Evolutionary conservation across 2,888 invertebrate species (phyloP).

Genomic region (Melinaea marsaeus): DNA sequence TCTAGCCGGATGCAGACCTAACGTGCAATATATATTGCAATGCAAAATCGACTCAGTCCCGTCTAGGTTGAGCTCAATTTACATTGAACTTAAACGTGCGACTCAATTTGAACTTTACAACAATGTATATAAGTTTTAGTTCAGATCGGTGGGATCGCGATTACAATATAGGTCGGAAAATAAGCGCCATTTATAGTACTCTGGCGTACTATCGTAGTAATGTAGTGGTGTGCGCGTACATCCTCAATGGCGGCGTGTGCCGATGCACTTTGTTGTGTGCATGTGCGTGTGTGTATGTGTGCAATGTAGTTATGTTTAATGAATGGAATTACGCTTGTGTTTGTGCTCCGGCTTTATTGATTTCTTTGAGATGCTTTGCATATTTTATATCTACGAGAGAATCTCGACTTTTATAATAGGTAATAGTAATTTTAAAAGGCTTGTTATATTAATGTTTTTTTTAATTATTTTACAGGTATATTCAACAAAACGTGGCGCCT

Average conservation of each 20-base stretch:
- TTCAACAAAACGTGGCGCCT: slow-evolving; percentile 25
- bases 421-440: background rate
- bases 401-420: slow-evolving; percentile 8
- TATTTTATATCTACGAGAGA: slow-evolving; percentile 27
- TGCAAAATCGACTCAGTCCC: slow-evolving; percentile 37
- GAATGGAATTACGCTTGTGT: slow-evolving; percentile 59
- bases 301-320: slow-evolving; percentile 51
- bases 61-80: slow-evolving; percentile 35
- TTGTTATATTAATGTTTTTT: slow-evolving; percentile 2
- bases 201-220: slow-evolving; percentile 70
- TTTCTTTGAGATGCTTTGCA: slow-evolving; percentile 41
- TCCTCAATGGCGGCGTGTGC: slow-evolving; percentile 39
- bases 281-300: slow-evolving; percentile 40
- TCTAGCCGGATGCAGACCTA: slow-evolving; percentile 35
- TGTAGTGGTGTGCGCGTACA: slow-evolving; percentile 46
- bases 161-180: slow-evolving; percentile 64
- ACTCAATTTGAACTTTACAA: slow-evolving; percentile 25
- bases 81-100: slow-evolving; percentile 1
- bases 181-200: slow-evolving; percentile 72
- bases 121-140: slow-evolving; percentile 37
- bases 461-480: slow-evolving; percentile 33
- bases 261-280: slow-evolving; percentile 42
- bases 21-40: slow-evolving; percentile 36
- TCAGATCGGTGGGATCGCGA: slow-evolving; percentile 33
- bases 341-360: slow-evolving; percentile 50